Evolutionary conservation across 1,140 invertebrate species (phyloP).

Genomic region (Bombus pascuorum): DNA sequence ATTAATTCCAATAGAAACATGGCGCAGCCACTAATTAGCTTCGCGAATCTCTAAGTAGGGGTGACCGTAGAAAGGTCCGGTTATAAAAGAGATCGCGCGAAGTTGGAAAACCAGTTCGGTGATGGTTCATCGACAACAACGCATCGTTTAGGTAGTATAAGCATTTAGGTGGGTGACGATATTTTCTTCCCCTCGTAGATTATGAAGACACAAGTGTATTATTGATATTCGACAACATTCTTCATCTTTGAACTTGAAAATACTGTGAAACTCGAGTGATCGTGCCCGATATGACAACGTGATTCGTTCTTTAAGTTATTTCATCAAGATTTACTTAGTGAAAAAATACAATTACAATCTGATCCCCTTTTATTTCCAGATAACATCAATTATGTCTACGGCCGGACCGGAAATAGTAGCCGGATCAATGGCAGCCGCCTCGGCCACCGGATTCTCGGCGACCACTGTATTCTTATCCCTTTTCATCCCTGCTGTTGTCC

Average conservation of each 20-base stretch:
- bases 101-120: conserved; percentile 72
- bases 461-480: conserved; percentile 87
- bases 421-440: conserved; percentile 73
- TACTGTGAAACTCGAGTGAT: background rate
- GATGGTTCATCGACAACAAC: conserved; percentile 72
- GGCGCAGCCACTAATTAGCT: conserved; percentile 62
- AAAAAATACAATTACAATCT: background rate
- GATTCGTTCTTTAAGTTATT: background rate
- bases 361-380: conserved; percentile 23
- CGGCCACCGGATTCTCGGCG: conserved; percentile 80
- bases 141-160: conserved; percentile 46
- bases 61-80: conserved; percentile 53
- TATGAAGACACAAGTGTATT: background rate
- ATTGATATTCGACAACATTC: background rate
- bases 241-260: background rate
- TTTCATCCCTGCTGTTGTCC: conserved; percentile 85
- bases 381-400: conserved; percentile 72
- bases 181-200: background rate
- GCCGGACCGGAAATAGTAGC: conserved; percentile 78
- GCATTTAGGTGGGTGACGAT: conserved; percentile 69
- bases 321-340: background rate
- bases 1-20: conserved; percentile 71
- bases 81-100: conserved; percentile 76
- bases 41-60: conserved; percentile 47
- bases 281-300: background rate